phyloP scores from a whole-genome alignment of 1,140 invertebrate species.

The Ptiloglossa arizonensis region DNA sequence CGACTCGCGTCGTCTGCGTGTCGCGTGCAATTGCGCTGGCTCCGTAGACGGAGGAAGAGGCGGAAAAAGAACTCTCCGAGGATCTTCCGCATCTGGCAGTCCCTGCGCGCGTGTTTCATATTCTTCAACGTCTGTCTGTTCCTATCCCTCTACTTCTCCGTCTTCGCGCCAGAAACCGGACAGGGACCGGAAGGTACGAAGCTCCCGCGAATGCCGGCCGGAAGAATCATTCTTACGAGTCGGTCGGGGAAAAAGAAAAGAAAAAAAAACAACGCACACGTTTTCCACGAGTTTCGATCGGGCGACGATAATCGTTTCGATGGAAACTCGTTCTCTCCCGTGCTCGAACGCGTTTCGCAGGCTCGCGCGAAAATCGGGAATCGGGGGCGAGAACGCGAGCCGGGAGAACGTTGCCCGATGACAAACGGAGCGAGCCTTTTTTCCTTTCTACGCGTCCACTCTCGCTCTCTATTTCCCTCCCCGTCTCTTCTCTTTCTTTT shows the following conservation, averaged over 20 bases:
- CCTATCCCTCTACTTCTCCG: neutral
- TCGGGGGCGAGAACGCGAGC: too few relatives aligned
- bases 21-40: constrained; percentile 35
- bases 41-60: constrained; percentile 6
- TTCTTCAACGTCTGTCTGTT: constrained; percentile 15
- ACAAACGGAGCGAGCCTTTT: constrained; percentile 7
- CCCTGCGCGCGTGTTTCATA: constrained; percentile 20
- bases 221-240: constrained; percentile 5
- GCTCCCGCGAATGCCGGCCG: too few relatives aligned
- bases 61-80: neutral
- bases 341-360: too few relatives aligned
- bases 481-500: neutral
- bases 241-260: neutral
- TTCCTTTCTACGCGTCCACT: constrained; percentile 21
- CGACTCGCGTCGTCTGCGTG: constrained; percentile 17
- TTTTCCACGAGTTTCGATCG: neutral
- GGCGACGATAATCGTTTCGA: neutral
- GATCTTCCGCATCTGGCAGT: constrained; percentile 12
- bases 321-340: constrained; percentile 2
- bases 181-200: constrained; percentile 40
- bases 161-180: constrained; percentile 38
- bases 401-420: constrained; percentile 8
- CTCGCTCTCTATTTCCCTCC: neutral
- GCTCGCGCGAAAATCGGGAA: too few relatives aligned
- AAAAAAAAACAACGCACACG: too few relatives aligned